Percentiles rank a stretch among this genome's conserved stretches.
Evolutionary conservation across 1,140 invertebrate genomes (phyloP).

Genomic region (Euwallacea similis): DNA sequence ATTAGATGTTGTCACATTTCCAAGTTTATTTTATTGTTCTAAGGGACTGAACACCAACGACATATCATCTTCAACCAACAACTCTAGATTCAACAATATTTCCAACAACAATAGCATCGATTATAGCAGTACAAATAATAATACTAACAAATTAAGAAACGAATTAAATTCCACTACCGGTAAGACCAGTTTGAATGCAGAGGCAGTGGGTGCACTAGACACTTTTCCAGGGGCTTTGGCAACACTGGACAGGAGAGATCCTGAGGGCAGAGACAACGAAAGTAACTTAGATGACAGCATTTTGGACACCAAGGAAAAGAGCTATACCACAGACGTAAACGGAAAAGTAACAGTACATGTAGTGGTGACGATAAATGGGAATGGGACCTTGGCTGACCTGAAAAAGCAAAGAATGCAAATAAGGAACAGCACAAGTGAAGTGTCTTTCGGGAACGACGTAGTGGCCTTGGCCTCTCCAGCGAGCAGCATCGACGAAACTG

Average conservation of each 20-base stretch:
- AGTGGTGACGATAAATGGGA: conserved; percentile 65
- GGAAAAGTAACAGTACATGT: conserved; percentile 80
- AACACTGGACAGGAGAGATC: conserved; percentile 62
- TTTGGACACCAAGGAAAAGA: conserved; percentile 79
- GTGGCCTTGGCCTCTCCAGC: conserved; percentile 53
- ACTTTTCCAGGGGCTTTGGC: conserved; percentile 22
- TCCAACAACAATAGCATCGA: conserved; percentile 41
- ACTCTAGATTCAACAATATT: conserved; percentile 22
- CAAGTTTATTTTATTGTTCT: conserved; percentile 1
- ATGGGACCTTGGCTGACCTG: conserved; percentile 78
- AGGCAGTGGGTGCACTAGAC: not conserved
- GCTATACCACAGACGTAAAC: conserved; percentile 74
- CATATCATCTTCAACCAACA: conserved; percentile 30
- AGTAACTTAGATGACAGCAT: conserved; percentile 64
- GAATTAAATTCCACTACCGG: conserved; percentile 43
- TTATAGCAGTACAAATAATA: conserved; percentile 25
- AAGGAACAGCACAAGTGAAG: conserved; percentile 64
- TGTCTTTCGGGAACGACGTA: conserved; percentile 48
- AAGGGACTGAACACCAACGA: conserved; percentile 39
- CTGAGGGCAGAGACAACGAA: conserved; percentile 79
- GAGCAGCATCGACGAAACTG: conserved; percentile 55
- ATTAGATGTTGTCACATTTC: no score
- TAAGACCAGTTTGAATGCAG: conserved; percentile 7
- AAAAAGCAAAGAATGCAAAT: conserved; percentile 87
- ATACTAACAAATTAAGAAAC: conserved; percentile 51